phyloP scores from a whole-genome alignment of 2,113 vertebrate species.

The Phalacrocorax carbo region DNA sequence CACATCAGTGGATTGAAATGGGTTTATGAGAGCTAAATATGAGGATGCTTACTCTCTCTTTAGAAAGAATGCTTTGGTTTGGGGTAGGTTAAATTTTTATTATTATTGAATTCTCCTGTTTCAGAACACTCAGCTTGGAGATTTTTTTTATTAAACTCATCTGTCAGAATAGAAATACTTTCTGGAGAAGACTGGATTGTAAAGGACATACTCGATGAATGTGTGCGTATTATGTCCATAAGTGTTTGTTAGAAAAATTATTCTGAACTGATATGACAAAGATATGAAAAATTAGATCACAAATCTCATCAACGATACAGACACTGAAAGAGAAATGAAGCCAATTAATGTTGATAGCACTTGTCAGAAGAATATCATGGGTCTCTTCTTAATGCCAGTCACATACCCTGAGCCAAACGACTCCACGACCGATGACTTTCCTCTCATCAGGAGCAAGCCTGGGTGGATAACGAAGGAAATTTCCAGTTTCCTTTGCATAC shows the following conservation, averaged over 20 bases:
- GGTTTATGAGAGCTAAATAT: neutral
- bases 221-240: conserved; percentile 15
- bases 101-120: neutral
- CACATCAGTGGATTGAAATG: neutral
- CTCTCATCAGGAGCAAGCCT: neutral
- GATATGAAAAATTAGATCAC: conserved; percentile 39
- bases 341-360: conserved; percentile 23
- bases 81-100: neutral
- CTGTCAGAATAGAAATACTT: conserved; percentile 30
- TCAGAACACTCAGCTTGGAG: neutral
- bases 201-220: neutral
- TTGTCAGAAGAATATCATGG: conserved; percentile 27
- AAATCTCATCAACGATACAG: conserved; percentile 35
- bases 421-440: fast-evolving
- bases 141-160: conserved; percentile 56
- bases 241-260: conserved; percentile 62
- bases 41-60: neutral
- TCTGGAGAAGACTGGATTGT: neutral
- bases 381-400: neutral
- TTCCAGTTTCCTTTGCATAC: fast-evolving
- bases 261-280: conserved; percentile 13
- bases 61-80: neutral
- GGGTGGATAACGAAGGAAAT: neutral
- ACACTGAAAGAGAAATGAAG: conserved; percentile 1
- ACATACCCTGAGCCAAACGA: fast-evolving